Conservation (phyloP, 1,140 invertebrate species). For the Riptortus pedestris region DNA sequence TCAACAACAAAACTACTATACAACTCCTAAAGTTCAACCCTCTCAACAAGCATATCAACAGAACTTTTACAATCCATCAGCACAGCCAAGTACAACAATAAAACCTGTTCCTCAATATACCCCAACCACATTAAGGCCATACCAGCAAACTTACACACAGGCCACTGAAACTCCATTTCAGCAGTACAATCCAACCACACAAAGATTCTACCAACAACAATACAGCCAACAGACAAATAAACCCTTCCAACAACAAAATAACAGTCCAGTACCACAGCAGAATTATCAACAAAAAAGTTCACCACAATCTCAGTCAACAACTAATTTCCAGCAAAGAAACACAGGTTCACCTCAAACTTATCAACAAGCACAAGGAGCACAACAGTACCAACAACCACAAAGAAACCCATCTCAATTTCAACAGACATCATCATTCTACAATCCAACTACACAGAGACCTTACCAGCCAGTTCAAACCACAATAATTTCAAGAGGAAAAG, state of each 20-base stretch:
- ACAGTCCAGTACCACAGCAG: not conserved
- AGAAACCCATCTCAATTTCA: slow-evolving; percentile 3
- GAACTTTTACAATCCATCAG: not conserved
- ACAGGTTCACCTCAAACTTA: not conserved
- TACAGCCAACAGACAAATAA: slow-evolving; percentile 3
- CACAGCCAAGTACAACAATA: not conserved
- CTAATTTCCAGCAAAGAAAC: not conserved
- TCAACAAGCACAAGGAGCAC: not conserved
- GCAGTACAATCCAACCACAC: slow-evolving; percentile 15
- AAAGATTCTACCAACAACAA: slow-evolving; percentile 2
- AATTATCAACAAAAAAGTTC: not conserved
- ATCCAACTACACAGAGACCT: slow-evolving; percentile 11
- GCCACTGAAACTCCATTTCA: not conserved
- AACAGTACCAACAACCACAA: slow-evolving; percentile 5
- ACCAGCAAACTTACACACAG: not conserved
- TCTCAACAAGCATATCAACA: not conserved
- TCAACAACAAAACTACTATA: slow-evolving; percentile 2
- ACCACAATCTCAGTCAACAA: slow-evolving; percentile 3
- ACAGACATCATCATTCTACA: not conserved
- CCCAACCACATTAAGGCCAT: not conserved
- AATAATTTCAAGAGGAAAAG: not conserved
- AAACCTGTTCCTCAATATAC: slow-evolving; percentile 1
- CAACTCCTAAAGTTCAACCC: not conserved
- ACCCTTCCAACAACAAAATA: slow-evolving; percentile 7
- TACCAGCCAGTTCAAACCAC: not conserved